Base-by-base conservation (phyloP, 2,113 vertebrate genomes). In the Carassius auratus region DNA sequence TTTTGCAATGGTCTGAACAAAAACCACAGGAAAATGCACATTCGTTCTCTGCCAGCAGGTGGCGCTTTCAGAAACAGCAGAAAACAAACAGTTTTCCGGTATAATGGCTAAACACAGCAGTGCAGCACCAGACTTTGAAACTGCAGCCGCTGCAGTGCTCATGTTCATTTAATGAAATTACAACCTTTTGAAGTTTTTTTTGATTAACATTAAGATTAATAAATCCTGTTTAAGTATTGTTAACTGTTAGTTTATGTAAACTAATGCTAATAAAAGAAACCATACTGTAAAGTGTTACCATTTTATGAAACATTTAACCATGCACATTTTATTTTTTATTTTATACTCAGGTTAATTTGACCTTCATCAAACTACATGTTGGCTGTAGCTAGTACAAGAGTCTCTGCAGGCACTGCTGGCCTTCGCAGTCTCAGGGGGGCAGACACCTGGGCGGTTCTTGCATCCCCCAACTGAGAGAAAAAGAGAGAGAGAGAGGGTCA, bases 391-490 rank as follows among this genome's bases (percentile, higher is more conserved):
- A 64, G 45, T 19, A 71, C 81, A 81, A 45, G 76, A 69, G 76
- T 87, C 81, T 79, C 75, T 30, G 15, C 17, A 81, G 69, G 80
- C 85, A 66, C 59, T 55, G 57, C 52, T 86, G 55, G 36, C 26
- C 66, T 68, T 75, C 69, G 75, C 62, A 73, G 71, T 85, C 77
- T 80, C 42, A 26, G 13, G 13, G 68, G 23, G 68, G 69, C 64
- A 36, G 83, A 80, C 87, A 89, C 84, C 84, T 89, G 87, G 86
- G 52, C 74, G 21, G 64, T 42, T 68, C 64, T 52, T 36, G 69
- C 55, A 52, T 26, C 36, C 7, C 52, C 30, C 71, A 78, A 26
- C 45, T 52, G 21, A 61, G 57, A 21, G 57, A n/a, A 61, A 2
- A 57, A 15, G 23, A 5, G 42, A 59, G 50, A 59, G 50, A 33